Base-by-base conservation (phyloP, 2,797 vertebrate species). In the Pagetopsis macropterus region DNA sequence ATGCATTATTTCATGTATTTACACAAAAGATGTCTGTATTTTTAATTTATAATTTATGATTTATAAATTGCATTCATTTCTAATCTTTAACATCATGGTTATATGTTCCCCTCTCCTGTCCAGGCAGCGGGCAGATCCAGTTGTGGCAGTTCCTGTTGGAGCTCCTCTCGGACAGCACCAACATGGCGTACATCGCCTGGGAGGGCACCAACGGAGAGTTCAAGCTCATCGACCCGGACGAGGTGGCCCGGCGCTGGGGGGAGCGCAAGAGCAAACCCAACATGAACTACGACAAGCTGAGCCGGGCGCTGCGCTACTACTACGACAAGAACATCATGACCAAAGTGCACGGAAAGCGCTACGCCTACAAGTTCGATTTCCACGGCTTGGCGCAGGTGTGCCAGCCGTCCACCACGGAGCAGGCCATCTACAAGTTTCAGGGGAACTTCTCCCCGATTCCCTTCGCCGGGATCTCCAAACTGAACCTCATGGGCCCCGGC, bases 321-420 rank as follows among this genome's bases (percentile, higher is more conserved):
- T 99, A 99, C 1, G 97, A 99, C 93, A 99, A 99, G 69, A 99
- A 98, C 94, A 99, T 99, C 94, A 99, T 99, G 98, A 99, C 97
- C 88, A 99, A 99, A 87, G 97, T 99, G 43, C 98, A 99, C 0
- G 98, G 98, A 76, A 99, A 99, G 89, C 95, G 98, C 62, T 99
- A 99, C 0, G 98, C 98, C 56, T 99, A 99, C 91, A 97, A 98
- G 85, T 99, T 99, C 66, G 97, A 99, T 87, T 99, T 99, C 94
- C 97, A 98, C 0, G 97, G 98, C 72, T 79, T 99, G 91, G 97
- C 97, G 0, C 97, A 98, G 83, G 97, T 98, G 82, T 99, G 97
- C 91, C 98, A 99, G 91, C 84, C 70, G 43, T 95, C 91, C 0
- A 92, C 95, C 3, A 87, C 97, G 1, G 96, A 97, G 1, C 95